Conservation (phyloP, 2,888 invertebrate species). For the Desoria tigrina region DNA sequence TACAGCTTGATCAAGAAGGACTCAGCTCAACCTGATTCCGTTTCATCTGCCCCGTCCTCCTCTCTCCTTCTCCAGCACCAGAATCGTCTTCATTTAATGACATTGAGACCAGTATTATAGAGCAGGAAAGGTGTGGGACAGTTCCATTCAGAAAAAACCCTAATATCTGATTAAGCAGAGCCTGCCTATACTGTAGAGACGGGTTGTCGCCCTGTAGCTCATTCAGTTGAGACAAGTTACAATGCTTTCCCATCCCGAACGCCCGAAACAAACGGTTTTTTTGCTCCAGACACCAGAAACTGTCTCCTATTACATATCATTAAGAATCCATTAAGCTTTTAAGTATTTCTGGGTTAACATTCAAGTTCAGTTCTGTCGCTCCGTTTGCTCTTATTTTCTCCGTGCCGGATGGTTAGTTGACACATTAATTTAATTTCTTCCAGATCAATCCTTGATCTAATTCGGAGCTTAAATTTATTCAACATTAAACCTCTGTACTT, state of each 20-base stretch:
- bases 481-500: no score
- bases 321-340: slow-evolving; percentile 26
- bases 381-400: slow-evolving; percentile 5
- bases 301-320: slow-evolving; percentile 25
- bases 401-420: slow-evolving; percentile 5
- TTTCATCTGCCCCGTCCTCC: slow-evolving; percentile 4
- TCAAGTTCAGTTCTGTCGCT: slow-evolving; percentile 13
- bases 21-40: slow-evolving; percentile 8
- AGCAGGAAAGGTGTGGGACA: not conserved
- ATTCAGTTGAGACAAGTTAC: slow-evolving; percentile 21
- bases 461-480: not conserved
- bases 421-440: slow-evolving; percentile 17
- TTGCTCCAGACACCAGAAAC: slow-evolving; percentile 16
- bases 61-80: not conserved
- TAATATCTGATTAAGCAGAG: slow-evolving; percentile 6
- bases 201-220: slow-evolving; percentile 25
- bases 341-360: slow-evolving; percentile 17
- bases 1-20: not conserved
- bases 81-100: slow-evolving; percentile 14
- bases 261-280: slow-evolving; percentile 12
- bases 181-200: slow-evolving; percentile 7
- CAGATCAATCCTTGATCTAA: slow-evolving; percentile 7
- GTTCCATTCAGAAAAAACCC: slow-evolving; percentile 18
- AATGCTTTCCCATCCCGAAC: slow-evolving; percentile 19
- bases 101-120: not conserved